Evolutionary conservation across 2,797 vertebrate species (phyloP), one percentile per base, ranked within the genome.

Genomic region (Petrocephalus sullivani): DNA sequence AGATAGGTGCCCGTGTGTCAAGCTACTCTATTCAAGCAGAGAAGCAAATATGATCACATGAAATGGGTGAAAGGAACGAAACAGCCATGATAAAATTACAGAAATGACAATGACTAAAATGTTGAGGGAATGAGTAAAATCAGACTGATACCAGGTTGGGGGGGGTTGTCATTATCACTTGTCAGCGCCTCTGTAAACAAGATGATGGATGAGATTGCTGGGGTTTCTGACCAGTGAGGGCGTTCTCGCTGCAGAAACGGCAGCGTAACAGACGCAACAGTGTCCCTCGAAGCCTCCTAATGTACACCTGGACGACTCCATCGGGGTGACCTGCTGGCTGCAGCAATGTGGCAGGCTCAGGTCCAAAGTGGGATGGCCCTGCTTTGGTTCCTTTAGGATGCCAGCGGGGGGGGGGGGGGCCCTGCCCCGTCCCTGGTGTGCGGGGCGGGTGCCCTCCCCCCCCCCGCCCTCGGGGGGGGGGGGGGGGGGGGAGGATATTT

Each of bases 121-220:
- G 54, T 54, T 10, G n/a, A 28, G 61, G 88, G 90, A 21, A 82
- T 90, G 90, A 91, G 6, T 5, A 58, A 28, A 61, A 37, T 49
- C 6, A 53, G 23, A 87, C 56, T 60, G 28, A 82, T 75, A 83
- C 4, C 75, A 87, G 83, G 33, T 12, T 10, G 64, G 21, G 85
- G 89, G 46, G 28, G 49, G 23, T 46, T 46, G 41, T 71, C 64
- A 71, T 90, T 60, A 6, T 88, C 46, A 90, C 90, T 91, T 92
- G 90, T 92, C 91, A 88, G 90, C 91, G 92, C 92, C 92, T 91
- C 90, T 94, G 94, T 95, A 94, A 95, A 94, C 93, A 92, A 90
- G 89, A 92, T 88, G 93, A 71, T 60, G 28, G 92, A 92, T 92
- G 91, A 92, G 91, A 91, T 92, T 89, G 90, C 6, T 67, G 46